These are phyloP conservation scores for Clarias macrocephalus DNA, from an alignment of 2,113 vertebrate species.

Conservation along the genomic window DNA sequence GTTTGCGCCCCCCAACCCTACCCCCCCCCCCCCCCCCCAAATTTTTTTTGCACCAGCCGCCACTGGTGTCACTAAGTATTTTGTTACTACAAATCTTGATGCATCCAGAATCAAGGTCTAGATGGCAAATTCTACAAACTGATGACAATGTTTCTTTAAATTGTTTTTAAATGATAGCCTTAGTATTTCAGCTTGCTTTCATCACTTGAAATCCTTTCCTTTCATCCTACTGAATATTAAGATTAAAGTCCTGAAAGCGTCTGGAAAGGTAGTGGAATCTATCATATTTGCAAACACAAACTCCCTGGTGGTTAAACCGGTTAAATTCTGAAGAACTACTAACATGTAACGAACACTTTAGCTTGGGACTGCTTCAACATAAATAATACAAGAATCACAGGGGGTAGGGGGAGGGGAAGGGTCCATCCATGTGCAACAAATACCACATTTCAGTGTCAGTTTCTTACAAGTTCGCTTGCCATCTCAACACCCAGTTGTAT, in stretches of 20 bases:
- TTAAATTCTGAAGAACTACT: constrained; percentile 6
- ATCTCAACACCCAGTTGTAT: too few relatives aligned
- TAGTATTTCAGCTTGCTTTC: background rate
- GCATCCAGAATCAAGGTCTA: background rate
- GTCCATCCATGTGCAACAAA: too few relatives aligned
- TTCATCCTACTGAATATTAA: too few relatives aligned
- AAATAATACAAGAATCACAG: constrained; percentile 21
- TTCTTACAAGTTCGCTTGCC: too few relatives aligned
- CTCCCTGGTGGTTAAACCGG: constrained; percentile 36
- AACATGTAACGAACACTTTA: constrained; percentile 32
- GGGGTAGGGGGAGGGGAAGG: too few relatives aligned
- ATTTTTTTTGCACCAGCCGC: too few relatives aligned
- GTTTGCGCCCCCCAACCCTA: background rate
- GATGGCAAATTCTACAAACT: background rate
- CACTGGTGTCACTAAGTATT: too few relatives aligned
- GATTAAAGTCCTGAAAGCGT: background rate
- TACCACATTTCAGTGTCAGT: too few relatives aligned
- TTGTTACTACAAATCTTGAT: background rate
- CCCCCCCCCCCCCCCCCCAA: too few relatives aligned
- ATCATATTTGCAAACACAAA: background rate
- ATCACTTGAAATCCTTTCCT: background rate
- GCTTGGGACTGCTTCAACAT: constrained; percentile 18
- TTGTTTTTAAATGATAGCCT: background rate
- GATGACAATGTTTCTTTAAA: background rate
- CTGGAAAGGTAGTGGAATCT: background rate